These are phyloP conservation scores for Tribolium freemani DNA, from an alignment of 2,888 invertebrate genomes.

Conservation along the genomic window DNA sequence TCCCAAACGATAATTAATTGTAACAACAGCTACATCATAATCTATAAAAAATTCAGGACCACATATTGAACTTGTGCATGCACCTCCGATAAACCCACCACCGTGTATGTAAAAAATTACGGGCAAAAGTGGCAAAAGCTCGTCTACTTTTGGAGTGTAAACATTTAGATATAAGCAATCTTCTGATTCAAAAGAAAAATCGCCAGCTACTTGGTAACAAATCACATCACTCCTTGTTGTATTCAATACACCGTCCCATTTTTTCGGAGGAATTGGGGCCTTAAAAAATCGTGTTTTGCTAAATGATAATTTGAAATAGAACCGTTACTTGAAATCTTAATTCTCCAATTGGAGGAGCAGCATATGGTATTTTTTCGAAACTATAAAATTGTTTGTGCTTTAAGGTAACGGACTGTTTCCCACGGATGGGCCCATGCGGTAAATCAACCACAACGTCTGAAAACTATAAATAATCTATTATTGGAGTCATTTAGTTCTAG, in stretches of 20 bases:
- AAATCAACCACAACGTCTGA: neutral
- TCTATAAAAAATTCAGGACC: conserved; percentile 66
- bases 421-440: neutral
- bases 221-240: neutral
- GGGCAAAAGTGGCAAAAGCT: conserved; percentile 63
- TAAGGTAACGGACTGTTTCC: too few relatives aligned
- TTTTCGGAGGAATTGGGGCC: neutral
- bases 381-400: neutral
- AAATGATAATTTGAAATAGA: too few relatives aligned
- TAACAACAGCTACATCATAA: conserved; percentile 62
- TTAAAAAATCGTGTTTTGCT: neutral
- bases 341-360: neutral
- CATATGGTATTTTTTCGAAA: conserved; percentile 12
- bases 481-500: too few relatives aligned
- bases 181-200: neutral
- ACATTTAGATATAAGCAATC: neutral
- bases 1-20: conserved; percentile 62
- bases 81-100: conserved; percentile 68
- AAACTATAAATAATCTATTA: too few relatives aligned
- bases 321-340: neutral
- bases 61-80: conserved; percentile 62
- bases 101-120: conserved; percentile 69
- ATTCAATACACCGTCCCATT: neutral
- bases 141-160: conserved; percentile 57
- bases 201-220: neutral